Conservation (phyloP, 1,140 invertebrate genomes). For the Protaetia brevitarsis region DNA sequence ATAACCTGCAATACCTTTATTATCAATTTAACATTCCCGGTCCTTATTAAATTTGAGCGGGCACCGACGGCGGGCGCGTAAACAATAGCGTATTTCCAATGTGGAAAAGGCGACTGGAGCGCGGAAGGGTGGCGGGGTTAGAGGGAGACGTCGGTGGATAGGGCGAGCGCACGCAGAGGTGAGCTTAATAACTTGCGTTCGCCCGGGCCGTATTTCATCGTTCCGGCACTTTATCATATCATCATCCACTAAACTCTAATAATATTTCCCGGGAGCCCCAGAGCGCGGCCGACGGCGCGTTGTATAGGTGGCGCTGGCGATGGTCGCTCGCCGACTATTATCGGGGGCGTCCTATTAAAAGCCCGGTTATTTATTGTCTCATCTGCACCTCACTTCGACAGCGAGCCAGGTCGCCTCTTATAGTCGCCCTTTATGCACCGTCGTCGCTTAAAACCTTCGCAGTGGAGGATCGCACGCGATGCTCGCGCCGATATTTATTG, state of each 20-base stretch:
- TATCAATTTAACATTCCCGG: constrained; percentile 9
- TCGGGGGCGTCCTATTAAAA: constrained; percentile 9
- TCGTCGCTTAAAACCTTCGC: no score
- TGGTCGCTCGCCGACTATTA: constrained; percentile 3
- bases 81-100: constrained; percentile 1
- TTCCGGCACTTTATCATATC: constrained; percentile 16
- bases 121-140: neutral
- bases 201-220: constrained; percentile 3
- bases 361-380: constrained; percentile 15
- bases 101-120: neutral
- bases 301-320: neutral
- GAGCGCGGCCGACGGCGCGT: neutral
- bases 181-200: constrained; percentile 14
- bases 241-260: constrained; percentile 18
- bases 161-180: neutral
- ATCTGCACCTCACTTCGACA: constrained; percentile 3
- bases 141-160: neutral
- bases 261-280: neutral
- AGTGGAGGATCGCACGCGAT: no score
- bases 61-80: neutral
- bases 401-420: neutral
- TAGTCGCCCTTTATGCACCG: no score
- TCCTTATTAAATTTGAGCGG: constrained; percentile 4
- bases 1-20: constrained; percentile 15
- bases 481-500: no score